A percentile compares a stretch with the other conserved stretches of the same genome.
phyloP scores from a whole-genome alignment of 2,797 vertebrate species.

The Nothura maculosa region DNA sequence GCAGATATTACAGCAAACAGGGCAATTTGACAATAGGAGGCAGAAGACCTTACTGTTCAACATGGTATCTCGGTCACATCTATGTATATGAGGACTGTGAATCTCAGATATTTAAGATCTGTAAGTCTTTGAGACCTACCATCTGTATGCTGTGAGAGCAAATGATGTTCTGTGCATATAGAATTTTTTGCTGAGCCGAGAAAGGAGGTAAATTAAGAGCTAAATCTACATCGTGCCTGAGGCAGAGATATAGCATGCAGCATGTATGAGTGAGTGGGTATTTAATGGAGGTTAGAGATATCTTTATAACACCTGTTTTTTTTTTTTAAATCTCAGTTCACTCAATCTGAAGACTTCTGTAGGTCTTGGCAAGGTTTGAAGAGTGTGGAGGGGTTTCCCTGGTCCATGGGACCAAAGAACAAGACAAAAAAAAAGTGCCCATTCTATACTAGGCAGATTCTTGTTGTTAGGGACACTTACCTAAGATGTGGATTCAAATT shows the following conservation, averaged over 20 bases:
- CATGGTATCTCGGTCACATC: not conserved
- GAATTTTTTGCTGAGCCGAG: not conserved
- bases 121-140: not conserved
- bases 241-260: not conserved
- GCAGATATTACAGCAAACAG: not conserved
- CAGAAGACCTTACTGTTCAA: not conserved
- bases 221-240: not conserved
- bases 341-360: not conserved
- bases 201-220: not conserved
- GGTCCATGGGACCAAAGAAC: not conserved
- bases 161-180: not conserved
- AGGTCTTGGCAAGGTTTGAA: not conserved
- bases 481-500: not conserved
- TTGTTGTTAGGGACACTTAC: not conserved
- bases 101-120: not conserved
- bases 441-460: not conserved
- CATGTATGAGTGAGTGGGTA: not conserved
- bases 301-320: not conserved
- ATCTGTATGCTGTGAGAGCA: not conserved
- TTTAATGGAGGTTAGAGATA: not conserved
- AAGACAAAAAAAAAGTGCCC: not conserved
- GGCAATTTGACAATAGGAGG: not conserved
- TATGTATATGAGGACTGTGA: not conserved
- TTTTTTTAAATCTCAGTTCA: not conserved
- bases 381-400: not conserved